phyloP scores from a whole-genome alignment of 2,888 invertebrate species.

The Mythimna loreyi region DNA sequence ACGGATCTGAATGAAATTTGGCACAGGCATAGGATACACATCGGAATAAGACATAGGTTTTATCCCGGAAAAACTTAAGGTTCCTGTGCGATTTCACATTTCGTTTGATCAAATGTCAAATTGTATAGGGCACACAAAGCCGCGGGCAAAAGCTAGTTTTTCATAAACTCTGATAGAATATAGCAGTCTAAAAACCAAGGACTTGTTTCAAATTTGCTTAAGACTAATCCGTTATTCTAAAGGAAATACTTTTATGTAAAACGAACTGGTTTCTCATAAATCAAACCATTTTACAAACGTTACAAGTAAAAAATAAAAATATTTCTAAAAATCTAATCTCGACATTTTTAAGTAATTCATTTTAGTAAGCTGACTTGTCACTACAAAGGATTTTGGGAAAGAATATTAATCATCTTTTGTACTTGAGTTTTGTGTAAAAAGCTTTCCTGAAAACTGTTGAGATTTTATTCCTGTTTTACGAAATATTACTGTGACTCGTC shows the following conservation, averaged over 20 bases:
- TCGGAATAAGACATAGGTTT: too few species aligned
- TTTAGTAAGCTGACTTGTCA: constrained; percentile 45
- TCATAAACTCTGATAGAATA: too few species aligned
- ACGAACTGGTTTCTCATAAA: constrained; percentile 1
- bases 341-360: constrained; percentile 61
- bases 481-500: not conserved
- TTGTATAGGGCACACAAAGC: too few species aligned
- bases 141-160: too few species aligned
- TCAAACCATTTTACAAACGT: constrained; percentile 3
- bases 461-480: not conserved
- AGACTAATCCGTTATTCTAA: not conserved
- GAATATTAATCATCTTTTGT: constrained; percentile 41
- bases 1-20: too few species aligned
- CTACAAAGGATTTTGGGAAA: constrained; percentile 38
- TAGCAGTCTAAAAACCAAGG: not conserved
- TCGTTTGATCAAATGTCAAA: too few species aligned
- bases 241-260: not conserved
- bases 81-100: too few species aligned
- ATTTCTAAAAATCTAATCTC: constrained; percentile 59
- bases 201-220: too few species aligned
- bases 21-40: too few species aligned
- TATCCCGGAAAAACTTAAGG: too few species aligned
- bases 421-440: constrained; percentile 31
- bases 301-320: constrained; percentile 43
- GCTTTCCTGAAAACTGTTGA: constrained; percentile 5